These are phyloP conservation scores for Quadroppia sp. DNA, from an alignment of 2,888 invertebrate species.

Conservation along the genomic window DNA sequence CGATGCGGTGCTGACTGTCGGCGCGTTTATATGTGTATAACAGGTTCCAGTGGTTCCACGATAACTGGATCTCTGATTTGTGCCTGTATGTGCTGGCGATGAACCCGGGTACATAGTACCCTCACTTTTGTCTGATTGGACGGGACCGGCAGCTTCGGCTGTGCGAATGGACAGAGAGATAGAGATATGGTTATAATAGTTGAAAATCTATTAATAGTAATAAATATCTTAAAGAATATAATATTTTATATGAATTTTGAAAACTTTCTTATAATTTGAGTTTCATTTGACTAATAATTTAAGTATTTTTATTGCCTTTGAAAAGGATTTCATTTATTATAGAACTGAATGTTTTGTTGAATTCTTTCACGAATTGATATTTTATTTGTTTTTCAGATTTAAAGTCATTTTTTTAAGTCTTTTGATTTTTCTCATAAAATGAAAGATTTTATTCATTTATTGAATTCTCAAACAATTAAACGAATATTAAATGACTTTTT, in stretches of 20 bases:
- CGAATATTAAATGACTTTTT: too few species aligned
- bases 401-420: neutral
- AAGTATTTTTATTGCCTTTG: too few species aligned
- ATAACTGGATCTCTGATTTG: slow-evolving; percentile 2
- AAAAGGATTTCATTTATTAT: too few species aligned
- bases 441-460: too few species aligned
- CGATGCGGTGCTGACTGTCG: slow-evolving; percentile 7
- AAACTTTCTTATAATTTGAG: neutral
- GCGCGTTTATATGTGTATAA: slow-evolving; percentile 3
- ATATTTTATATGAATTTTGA: too few species aligned
- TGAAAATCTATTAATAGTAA: too few species aligned
- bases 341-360: too few species aligned
- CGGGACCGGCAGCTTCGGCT: slow-evolving; percentile 46
- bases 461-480: neutral
- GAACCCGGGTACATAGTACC: slow-evolving; percentile 39
- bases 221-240: too few species aligned
- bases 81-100: slow-evolving; percentile 34
- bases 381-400: too few species aligned
- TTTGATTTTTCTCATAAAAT: too few species aligned
- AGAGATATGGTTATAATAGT: neutral
- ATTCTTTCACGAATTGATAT: too few species aligned
- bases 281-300: neutral
- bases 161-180: slow-evolving; percentile 33
- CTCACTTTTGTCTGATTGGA: slow-evolving; percentile 44
- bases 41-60: slow-evolving; percentile 12